Evolutionary conservation across 2,113 vertebrate genomes (phyloP).

Genomic region (Nestor notabilis): DNA sequence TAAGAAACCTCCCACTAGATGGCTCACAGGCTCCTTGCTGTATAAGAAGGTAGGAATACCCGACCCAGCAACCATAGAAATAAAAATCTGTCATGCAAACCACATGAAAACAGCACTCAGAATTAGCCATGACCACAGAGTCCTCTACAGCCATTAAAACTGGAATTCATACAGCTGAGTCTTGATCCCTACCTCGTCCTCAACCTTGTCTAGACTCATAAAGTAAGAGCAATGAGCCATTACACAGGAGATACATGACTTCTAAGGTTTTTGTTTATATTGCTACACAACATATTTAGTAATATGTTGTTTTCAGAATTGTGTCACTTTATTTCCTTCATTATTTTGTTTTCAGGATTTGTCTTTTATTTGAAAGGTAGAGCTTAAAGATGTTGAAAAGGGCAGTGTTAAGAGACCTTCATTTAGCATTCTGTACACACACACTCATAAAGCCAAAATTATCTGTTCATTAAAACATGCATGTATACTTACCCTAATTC

Average conservation of each 20-base stretch:
- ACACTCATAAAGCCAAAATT: background rate
- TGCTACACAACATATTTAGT: background rate
- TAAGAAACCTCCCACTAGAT: slow-evolving; percentile 43
- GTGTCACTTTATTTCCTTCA: background rate
- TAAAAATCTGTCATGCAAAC: background rate
- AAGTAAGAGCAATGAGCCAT: fast-evolving
- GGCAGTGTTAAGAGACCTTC: background rate
- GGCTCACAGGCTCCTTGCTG: slow-evolving; percentile 26
- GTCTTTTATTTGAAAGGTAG: background rate
- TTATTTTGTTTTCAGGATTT: background rate
- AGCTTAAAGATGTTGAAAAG: background rate
- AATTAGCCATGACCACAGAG: fast-evolving
- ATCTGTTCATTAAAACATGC: background rate
- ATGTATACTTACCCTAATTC: background rate
- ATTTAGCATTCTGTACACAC: background rate
- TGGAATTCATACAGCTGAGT: background rate
- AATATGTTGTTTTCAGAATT: background rate
- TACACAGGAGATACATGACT: background rate
- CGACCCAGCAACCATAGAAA: background rate
- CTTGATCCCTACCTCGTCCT: background rate
- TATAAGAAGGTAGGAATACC: background rate
- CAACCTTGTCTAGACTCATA: background rate
- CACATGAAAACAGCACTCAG: background rate
- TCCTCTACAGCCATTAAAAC: background rate
- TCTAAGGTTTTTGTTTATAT: background rate